These are phyloP conservation scores for Dicyrtoma fusca DNA, from an alignment of 2,888 invertebrate species.

Conservation along the genomic window DNA sequence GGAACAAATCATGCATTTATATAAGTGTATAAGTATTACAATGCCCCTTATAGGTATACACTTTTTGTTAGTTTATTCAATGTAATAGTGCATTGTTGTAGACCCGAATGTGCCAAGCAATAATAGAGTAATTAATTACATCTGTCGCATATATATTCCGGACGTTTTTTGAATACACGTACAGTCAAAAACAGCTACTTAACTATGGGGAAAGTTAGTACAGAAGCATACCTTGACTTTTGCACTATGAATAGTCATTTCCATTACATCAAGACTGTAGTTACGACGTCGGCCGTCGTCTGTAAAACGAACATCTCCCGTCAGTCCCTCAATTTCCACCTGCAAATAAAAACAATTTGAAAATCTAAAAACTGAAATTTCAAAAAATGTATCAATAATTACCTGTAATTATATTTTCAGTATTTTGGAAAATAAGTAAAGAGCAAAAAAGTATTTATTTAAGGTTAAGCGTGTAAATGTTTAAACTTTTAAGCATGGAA, in stretches of 20 bases:
- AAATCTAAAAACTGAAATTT: too few relatives aligned
- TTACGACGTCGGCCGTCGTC: slow-evolving; percentile 86
- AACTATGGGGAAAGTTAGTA: background rate
- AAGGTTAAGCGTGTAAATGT: too few relatives aligned
- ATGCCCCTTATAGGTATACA: background rate
- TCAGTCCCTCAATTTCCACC: slow-evolving; percentile 88
- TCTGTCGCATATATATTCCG: background rate
- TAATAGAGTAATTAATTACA: background rate
- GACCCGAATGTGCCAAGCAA: too few relatives aligned
- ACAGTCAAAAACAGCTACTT: background rate
- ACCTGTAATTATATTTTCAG: too few relatives aligned
- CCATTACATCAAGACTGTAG: slow-evolving; percentile 85
- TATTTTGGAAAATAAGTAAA: too few relatives aligned
- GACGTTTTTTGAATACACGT: background rate
- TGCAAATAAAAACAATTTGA: too few relatives aligned
- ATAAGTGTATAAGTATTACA: too few relatives aligned
- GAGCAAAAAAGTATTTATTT: too few relatives aligned
- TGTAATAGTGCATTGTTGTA: background rate
- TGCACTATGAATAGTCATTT: slow-evolving; percentile 91
- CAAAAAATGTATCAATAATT: too few relatives aligned
- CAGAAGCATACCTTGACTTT: slow-evolving; percentile 78
- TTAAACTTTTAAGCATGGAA: too few relatives aligned
- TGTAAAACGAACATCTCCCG: slow-evolving; percentile 88
- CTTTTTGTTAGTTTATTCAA: background rate
- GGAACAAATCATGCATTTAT: too few relatives aligned